phyloP scores from a whole-genome alignment of 1,140 invertebrate species.

The Bombus terrestris region DNA sequence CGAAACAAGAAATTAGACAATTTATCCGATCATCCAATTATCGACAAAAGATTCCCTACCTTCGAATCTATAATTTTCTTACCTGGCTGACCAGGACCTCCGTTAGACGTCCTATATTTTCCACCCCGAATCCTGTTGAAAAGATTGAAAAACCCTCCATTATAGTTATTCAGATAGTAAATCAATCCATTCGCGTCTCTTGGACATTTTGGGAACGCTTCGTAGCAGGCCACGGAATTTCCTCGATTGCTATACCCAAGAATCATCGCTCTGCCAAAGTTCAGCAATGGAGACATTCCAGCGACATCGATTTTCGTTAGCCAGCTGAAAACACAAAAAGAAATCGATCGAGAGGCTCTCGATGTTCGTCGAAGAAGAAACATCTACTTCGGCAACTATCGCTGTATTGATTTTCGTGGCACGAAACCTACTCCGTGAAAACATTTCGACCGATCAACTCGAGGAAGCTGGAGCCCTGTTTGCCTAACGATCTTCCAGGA shows the following conservation, averaged over 20 bases:
- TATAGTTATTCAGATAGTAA: slow-evolving; percentile 92
- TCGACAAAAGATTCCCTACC: neutral
- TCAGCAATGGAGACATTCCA: slow-evolving; percentile 85
- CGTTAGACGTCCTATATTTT: neutral
- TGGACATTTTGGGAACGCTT: slow-evolving; percentile 89
- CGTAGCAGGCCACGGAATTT: slow-evolving; percentile 85
- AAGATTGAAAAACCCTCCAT: slow-evolving; percentile 92
- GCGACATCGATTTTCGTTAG: slow-evolving; percentile 71
- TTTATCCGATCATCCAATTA: neutral
- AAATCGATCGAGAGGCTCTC: neutral
- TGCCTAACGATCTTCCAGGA: slow-evolving; percentile 76
- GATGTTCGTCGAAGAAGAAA: neutral
- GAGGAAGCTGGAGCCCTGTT: slow-evolving; percentile 54
- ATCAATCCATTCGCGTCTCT: slow-evolving; percentile 87
- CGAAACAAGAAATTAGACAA: neutral
- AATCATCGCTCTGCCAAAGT: slow-evolving; percentile 88
- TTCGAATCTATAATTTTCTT: neutral
- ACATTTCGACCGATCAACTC: slow-evolving; percentile 84
- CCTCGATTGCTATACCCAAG: slow-evolving; percentile 87
- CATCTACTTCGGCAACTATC: no score
- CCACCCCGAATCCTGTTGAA: slow-evolving; percentile 82
- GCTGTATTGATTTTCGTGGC: no score
- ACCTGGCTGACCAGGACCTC: neutral
- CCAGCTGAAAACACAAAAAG: slow-evolving; percentile 42
- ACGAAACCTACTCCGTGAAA: slow-evolving; percentile 84